A percentile compares a stretch with the other conserved stretches of the same genome.
phyloP scores from a whole-genome alignment of 2,113 vertebrate genomes.

The Ammodytes dubius region DNA sequence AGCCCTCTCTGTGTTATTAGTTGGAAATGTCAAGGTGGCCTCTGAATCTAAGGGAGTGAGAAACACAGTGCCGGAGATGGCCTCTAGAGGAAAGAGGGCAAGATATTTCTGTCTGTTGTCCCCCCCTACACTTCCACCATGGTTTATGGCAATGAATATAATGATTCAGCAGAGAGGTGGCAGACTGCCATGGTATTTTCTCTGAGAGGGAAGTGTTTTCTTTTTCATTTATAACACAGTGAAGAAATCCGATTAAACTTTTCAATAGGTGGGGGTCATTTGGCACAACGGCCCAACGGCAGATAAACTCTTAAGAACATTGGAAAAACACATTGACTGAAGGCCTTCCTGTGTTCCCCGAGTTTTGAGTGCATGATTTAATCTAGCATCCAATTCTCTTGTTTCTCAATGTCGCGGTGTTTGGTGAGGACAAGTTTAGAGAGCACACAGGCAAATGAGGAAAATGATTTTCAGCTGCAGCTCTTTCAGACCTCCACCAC shows the following conservation, averaged over 20 bases:
- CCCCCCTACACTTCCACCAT: slow-evolving; percentile 11
- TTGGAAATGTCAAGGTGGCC: slow-evolving; percentile 77
- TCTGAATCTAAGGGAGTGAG: slow-evolving; percentile 40
- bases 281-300: slow-evolving; percentile 3
- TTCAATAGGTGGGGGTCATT: slow-evolving; percentile 17
- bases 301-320: slow-evolving; percentile 23
- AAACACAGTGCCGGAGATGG: slow-evolving; percentile 20
- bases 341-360: slow-evolving; percentile 19
- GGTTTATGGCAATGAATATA: slow-evolving; percentile 40
- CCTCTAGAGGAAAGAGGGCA: slow-evolving; percentile 41
- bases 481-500: slow-evolving; percentile 55
- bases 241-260: slow-evolving; percentile 26
- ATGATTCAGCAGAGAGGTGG: slow-evolving; percentile 51
- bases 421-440: slow-evolving; percentile 4
- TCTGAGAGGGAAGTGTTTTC: slow-evolving; percentile 33
- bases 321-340: slow-evolving; percentile 27
- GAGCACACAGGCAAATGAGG: slow-evolving; percentile 30
- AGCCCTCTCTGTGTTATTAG: slow-evolving; percentile 64
- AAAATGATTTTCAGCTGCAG: slow-evolving; percentile 69
- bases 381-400: slow-evolving; percentile 44
- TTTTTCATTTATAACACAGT: slow-evolving; percentile 6
- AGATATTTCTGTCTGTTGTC: slow-evolving; percentile 49
- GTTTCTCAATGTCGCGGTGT: slow-evolving; percentile 44
- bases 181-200: slow-evolving; percentile 28
- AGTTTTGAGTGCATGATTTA: slow-evolving; percentile 45